These are phyloP conservation scores for Bryconaethiops microstoma DNA, from an alignment of 2,797 vertebrate species.

Conservation along the genomic window DNA sequence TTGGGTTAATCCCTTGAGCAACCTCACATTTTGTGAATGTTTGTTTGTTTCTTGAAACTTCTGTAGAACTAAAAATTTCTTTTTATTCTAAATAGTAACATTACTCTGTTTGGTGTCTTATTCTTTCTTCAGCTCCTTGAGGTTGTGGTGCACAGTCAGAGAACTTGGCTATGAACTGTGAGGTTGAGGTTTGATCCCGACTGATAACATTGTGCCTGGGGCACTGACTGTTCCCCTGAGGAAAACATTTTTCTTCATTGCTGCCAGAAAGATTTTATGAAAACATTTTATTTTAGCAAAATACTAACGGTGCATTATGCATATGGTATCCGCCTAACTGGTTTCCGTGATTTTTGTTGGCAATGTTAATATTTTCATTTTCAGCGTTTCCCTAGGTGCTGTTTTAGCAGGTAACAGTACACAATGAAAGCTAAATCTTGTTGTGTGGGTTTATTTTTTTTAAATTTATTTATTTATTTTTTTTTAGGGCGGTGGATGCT, in stretches of 20 bases:
- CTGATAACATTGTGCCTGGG: not conserved
- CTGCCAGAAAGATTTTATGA: not conserved
- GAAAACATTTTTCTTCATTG: not conserved
- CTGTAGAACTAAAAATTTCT: not conserved
- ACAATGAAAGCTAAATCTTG: not conserved
- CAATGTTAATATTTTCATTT: not conserved
- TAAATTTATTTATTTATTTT: slow-evolving; percentile 36
- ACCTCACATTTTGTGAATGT: not conserved
- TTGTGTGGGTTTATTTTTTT: not conserved
- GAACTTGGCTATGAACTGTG: not conserved
- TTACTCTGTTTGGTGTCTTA: not conserved
- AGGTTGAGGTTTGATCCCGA: not conserved
- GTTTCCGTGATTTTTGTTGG: not conserved
- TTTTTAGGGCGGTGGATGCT: slow-evolving; percentile 82
- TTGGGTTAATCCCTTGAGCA: slow-evolving; percentile 2
- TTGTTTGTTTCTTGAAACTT: not conserved
- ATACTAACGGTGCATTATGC: not conserved
- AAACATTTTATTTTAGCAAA: not conserved
- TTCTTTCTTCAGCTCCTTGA: not conserved
- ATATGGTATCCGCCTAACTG: not conserved
- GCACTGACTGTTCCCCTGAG: not conserved
- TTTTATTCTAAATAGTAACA: too few relatives aligned
- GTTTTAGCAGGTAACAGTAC: not conserved
- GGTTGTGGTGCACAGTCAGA: not conserved
- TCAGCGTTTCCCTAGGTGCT: not conserved